Percentiles rank a stretch among this genome's conserved stretches.
These are phyloP conservation scores for Atherinomorus stipes DNA, from an alignment of 2,113 vertebrate species.

Conservation along the genomic window DNA sequence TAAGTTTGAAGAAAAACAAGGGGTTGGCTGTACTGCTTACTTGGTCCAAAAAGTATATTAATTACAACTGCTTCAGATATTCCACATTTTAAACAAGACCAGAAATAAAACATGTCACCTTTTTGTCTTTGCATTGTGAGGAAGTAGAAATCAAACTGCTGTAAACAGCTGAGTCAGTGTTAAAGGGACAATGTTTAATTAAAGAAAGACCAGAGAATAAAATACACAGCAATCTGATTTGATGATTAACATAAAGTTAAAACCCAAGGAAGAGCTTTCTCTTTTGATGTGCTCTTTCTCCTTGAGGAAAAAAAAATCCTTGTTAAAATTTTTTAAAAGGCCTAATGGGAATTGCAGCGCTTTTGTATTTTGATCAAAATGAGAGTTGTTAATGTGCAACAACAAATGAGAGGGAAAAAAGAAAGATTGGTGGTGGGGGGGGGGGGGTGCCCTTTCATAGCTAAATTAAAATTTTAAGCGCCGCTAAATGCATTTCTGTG, in stretches of 20 bases:
- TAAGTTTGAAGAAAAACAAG: no score
- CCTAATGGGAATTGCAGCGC: constrained; percentile 68
- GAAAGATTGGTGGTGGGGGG: constrained; percentile 5
- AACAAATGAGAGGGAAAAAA: constrained; percentile 31
- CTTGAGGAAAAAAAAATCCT: constrained; percentile 34
- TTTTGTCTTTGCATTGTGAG: constrained; percentile 40
- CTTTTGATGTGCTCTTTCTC: constrained; percentile 57
- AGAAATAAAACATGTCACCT: constrained; percentile 35
- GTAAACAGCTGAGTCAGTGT: constrained; percentile 46
- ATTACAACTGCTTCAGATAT: constrained; percentile 10
- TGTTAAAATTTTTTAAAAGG: constrained; percentile 22
- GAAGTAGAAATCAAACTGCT: constrained; percentile 45
- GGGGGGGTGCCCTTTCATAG: constrained; percentile 54
- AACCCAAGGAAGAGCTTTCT: constrained; percentile 41
- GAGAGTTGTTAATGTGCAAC: constrained; percentile 60
- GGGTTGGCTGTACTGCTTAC: no score
- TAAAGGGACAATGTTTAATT: constrained; percentile 55
- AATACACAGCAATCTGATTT: constrained; percentile 42
- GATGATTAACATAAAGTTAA: constrained; percentile 74
- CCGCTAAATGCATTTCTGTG: constrained; percentile 66
- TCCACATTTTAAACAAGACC: constrained; percentile 46
- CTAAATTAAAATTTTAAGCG: constrained; percentile 65
- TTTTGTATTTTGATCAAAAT: constrained; percentile 74
- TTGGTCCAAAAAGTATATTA: no score
- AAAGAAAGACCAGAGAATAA: constrained; percentile 48